Evolutionary conservation across 2,113 vertebrate species (phyloP).

Genomic region (Triplophysa rosa): DNA sequence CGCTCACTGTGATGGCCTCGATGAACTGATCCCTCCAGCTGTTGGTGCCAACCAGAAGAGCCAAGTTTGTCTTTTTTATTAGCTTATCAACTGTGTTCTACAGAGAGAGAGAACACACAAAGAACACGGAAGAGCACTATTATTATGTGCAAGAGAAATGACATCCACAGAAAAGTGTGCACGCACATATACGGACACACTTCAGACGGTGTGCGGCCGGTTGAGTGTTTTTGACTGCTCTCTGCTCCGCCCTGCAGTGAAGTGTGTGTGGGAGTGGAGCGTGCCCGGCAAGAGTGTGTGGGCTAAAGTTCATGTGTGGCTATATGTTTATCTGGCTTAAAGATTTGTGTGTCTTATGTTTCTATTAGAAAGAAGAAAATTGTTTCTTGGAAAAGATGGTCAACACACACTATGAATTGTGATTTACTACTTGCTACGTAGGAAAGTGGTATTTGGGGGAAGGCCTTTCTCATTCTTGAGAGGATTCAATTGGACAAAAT

Average conservation of each 20-base stretch:
- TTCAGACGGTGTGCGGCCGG: constrained; percentile 45
- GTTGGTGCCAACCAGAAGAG: constrained; percentile 96
- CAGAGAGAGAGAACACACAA: constrained; percentile 45
- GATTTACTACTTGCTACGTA: not conserved
- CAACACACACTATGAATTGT: not conserved
- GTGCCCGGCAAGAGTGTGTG: constrained; percentile 33
- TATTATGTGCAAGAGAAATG: not conserved
- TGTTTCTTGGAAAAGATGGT: not conserved
- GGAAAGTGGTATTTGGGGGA: no score
- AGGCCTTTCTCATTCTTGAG: no score
- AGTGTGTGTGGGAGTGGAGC: constrained; percentile 32
- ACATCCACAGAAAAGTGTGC: not conserved
- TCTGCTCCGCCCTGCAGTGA: constrained; percentile 29
- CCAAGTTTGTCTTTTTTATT: constrained; percentile 99
- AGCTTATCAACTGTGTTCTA: constrained; percentile 99
- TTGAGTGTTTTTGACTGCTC: constrained; percentile 35
- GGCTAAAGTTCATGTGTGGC: constrained; percentile 21
- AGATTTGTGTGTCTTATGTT: constrained; percentile 16
- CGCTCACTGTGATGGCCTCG: constrained; percentile 97
- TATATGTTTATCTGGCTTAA: not conserved
- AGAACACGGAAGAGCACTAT: constrained; percentile 4
- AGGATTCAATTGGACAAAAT: no score
- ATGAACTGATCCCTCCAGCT: constrained; percentile 99
- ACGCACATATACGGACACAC: constrained; percentile 25
- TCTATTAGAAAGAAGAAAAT: not conserved